A percentile compares a stretch with the other conserved stretches of the same genome.
phyloP scores from a whole-genome alignment of 2,888 invertebrate genomes.

The Amphipoea oculea region DNA sequence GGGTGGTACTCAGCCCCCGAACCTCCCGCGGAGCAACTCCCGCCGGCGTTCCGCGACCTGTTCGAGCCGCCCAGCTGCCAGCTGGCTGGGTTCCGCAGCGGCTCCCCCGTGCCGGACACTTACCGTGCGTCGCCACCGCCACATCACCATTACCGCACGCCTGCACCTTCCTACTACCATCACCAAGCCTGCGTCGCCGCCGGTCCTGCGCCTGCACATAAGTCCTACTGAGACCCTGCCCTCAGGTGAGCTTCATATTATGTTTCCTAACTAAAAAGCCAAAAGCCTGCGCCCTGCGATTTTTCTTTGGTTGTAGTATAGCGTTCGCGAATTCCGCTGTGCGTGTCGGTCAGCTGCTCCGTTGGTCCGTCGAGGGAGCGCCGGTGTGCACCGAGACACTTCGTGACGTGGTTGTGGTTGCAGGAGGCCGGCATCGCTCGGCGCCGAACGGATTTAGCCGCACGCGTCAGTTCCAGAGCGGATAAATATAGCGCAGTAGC shows the following conservation, averaged over 20 bases:
- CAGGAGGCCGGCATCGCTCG: slow-evolving; percentile 88
- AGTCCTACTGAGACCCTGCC: slow-evolving; percentile 87
- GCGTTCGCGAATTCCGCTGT: slow-evolving; percentile 83
- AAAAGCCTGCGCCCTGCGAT: slow-evolving; percentile 79
- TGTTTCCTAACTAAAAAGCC: slow-evolving; percentile 26
- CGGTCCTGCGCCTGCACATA: slow-evolving; percentile 86
- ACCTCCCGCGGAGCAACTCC: slow-evolving; percentile 85
- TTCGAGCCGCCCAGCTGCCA: slow-evolving; percentile 90
- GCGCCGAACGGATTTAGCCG: slow-evolving; percentile 89
- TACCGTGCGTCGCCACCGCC: slow-evolving; percentile 87
- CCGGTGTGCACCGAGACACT: slow-evolving; percentile 78
- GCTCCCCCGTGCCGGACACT: slow-evolving; percentile 84
- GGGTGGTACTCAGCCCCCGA: slow-evolving; percentile 91
- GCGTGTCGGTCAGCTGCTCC: slow-evolving; percentile 79
- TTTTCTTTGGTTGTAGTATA: slow-evolving; percentile 59
- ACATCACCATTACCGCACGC: slow-evolving; percentile 87
- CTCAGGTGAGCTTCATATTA: slow-evolving; percentile 80
- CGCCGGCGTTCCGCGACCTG: slow-evolving; percentile 86
- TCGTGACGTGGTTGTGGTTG: slow-evolving; percentile 89
- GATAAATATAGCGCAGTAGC: slow-evolving; percentile 89
- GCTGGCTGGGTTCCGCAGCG: slow-evolving; percentile 87
- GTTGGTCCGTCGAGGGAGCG: slow-evolving; percentile 72
- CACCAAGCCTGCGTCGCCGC: slow-evolving; percentile 91
- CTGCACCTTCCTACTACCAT: slow-evolving; percentile 89
- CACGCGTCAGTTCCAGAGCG: slow-evolving; percentile 87